These are phyloP conservation scores for Calameuta idolon DNA, from an alignment of 2,888 invertebrate species.

Conservation along the genomic window DNA sequence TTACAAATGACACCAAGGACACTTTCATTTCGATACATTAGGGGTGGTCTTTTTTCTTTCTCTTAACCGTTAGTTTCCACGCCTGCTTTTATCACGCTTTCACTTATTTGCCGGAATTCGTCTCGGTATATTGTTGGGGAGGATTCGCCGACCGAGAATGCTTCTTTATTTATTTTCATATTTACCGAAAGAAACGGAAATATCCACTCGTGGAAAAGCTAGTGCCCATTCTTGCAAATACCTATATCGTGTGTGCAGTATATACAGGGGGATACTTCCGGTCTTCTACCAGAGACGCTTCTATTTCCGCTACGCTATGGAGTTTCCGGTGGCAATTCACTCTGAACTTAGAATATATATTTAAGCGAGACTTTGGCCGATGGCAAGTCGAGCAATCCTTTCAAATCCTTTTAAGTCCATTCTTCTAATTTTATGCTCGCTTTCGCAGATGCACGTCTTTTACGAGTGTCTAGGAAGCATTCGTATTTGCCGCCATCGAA, in stretches of 20 bases:
- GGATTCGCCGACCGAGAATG: neutral
- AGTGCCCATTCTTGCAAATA: neutral
- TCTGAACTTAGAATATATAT: conserved; percentile 29
- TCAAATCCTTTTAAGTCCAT: conserved; percentile 58
- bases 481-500: conserved; percentile 14
- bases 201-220: neutral
- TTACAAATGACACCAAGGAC: conserved; percentile 53
- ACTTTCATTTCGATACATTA: conserved; percentile 46
- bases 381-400: conserved; percentile 44
- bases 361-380: conserved; percentile 29
- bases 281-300: neutral
- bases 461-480: conserved; percentile 43
- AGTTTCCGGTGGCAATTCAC: conserved; percentile 38
- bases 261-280: neutral
- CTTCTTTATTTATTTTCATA: neutral
- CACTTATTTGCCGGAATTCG: neutral
- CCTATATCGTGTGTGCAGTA: neutral
- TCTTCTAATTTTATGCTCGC: conserved; percentile 59
- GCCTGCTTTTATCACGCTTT: conserved; percentile 24
- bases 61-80: conserved; percentile 43
- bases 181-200: neutral
- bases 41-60: conserved; percentile 21
- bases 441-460: conserved; percentile 43
- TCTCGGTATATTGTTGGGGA: neutral
- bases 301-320: neutral